These are phyloP conservation scores for Xenopus petersii DNA, from an alignment of 2,797 vertebrate species.

Conservation along the genomic window DNA sequence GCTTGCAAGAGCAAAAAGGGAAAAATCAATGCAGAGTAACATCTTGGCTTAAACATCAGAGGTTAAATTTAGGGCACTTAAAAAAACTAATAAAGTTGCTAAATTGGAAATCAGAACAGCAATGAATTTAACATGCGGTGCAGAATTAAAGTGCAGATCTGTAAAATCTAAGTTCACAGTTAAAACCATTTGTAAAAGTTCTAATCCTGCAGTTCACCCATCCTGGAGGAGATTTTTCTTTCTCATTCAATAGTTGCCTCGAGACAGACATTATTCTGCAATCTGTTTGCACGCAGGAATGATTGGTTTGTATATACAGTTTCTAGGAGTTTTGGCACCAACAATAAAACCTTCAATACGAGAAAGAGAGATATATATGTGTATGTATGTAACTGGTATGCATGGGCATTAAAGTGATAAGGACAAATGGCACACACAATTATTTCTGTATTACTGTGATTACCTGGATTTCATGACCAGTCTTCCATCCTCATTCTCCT, in stretches of 20 bases:
- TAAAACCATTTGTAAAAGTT: constrained; percentile 8
- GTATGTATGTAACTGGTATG: not conserved
- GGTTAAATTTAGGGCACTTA: constrained; percentile 45
- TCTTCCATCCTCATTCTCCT: too few species aligned
- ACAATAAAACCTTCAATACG: not conserved
- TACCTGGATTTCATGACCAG: too few species aligned
- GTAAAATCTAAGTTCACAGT: not conserved
- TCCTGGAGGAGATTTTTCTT: not conserved
- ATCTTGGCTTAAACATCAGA: constrained; percentile 38
- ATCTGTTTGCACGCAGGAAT: not conserved
- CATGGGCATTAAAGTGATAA: not conserved
- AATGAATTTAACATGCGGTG: constrained; percentile 30
- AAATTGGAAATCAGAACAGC: constrained; percentile 46
- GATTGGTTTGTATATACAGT: not conserved
- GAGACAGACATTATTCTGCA: not conserved
- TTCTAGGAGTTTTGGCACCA: not conserved
- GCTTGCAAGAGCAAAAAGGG: constrained; percentile 26
- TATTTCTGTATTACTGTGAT: too few species aligned
- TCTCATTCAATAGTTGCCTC: not conserved
- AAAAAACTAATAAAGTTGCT: constrained; percentile 43
- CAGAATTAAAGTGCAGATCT: constrained; percentile 11
- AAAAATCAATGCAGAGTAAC: constrained; percentile 46
- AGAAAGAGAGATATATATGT: not conserved
- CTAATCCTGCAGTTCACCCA: not conserved
- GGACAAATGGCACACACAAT: too few species aligned